Conservation (phyloP, 2,888 invertebrate genomes). For the Xestobium rufovillosum region DNA sequence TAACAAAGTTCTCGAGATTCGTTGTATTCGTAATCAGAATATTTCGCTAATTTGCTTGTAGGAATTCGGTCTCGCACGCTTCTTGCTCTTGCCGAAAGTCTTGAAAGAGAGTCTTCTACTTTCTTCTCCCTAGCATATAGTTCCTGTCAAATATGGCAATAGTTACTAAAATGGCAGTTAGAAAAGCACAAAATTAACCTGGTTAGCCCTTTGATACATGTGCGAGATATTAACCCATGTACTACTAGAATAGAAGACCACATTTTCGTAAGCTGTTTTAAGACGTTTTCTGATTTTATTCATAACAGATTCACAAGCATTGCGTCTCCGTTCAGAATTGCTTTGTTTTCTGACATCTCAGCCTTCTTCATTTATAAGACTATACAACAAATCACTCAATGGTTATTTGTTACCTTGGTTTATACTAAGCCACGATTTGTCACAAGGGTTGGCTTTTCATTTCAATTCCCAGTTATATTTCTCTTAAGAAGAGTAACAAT, state of each 20-base stretch:
- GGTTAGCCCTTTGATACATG: slow-evolving; percentile 33
- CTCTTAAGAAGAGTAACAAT: too few species aligned
- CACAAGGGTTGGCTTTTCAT: too few species aligned
- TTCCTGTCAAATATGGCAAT: slow-evolving; percentile 30
- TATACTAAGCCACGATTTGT: too few species aligned
- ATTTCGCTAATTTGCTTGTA: slow-evolving; percentile 51
- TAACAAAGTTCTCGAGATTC: slow-evolving; percentile 44
- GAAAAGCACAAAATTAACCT: slow-evolving; percentile 27
- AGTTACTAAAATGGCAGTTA: slow-evolving; percentile 4
- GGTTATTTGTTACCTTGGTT: too few species aligned
- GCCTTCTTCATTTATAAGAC: too few species aligned
- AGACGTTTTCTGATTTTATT: slow-evolving; percentile 29
- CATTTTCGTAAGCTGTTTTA: slow-evolving; percentile 36
- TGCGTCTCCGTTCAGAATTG: too few species aligned
- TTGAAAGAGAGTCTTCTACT: slow-evolving; percentile 28
- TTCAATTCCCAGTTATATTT: too few species aligned
- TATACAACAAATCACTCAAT: too few species aligned
- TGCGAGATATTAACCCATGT: slow-evolving; percentile 33
- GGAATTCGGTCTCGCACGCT: slow-evolving; percentile 59
- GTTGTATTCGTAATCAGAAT: slow-evolving; percentile 46
- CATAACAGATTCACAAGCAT: too few species aligned
- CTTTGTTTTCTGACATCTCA: too few species aligned
- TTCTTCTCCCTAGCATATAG: slow-evolving; percentile 30
- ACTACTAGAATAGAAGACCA: slow-evolving; percentile 34
- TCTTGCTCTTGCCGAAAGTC: slow-evolving; percentile 36